These are phyloP conservation scores for Nomada flava DNA, from an alignment of 2,888 invertebrate genomes.

Conservation along the genomic window DNA sequence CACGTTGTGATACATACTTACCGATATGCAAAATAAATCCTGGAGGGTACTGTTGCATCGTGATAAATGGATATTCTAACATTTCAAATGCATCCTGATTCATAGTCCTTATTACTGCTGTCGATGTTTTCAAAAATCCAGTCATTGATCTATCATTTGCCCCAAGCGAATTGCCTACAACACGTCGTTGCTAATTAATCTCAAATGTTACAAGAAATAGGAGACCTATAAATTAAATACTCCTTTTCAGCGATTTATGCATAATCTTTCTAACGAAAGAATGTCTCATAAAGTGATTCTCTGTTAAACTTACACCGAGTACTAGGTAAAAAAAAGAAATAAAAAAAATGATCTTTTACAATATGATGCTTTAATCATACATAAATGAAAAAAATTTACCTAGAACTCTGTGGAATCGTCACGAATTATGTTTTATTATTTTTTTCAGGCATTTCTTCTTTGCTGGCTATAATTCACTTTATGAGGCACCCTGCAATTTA, in stretches of 20 bases:
- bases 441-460: constrained; percentile 38
- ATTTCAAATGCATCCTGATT: constrained; percentile 93
- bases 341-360: not conserved
- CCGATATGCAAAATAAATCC: constrained; percentile 96
- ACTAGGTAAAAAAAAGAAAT: not conserved
- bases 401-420: constrained; percentile 31
- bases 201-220: not conserved
- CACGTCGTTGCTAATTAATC: not conserved
- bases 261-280: not conserved
- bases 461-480: constrained; percentile 37
- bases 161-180: constrained; percentile 90
- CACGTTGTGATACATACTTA: constrained; percentile 86
- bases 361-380: not conserved
- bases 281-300: constrained; percentile 49
- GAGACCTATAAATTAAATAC: too few species aligned
- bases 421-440: constrained; percentile 31
- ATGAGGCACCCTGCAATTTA: constrained; percentile 45
- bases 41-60: constrained; percentile 94
- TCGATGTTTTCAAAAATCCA: constrained; percentile 85
- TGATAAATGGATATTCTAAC: constrained; percentile 98
- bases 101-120: constrained; percentile 87
- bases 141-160: constrained; percentile 88
- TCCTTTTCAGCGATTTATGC: too few species aligned
- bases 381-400: constrained; percentile 39
- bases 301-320: not conserved